These are phyloP conservation scores for Oxytorus armatus DNA, from an alignment of 2,888 invertebrate species.

Conservation along the genomic window DNA sequence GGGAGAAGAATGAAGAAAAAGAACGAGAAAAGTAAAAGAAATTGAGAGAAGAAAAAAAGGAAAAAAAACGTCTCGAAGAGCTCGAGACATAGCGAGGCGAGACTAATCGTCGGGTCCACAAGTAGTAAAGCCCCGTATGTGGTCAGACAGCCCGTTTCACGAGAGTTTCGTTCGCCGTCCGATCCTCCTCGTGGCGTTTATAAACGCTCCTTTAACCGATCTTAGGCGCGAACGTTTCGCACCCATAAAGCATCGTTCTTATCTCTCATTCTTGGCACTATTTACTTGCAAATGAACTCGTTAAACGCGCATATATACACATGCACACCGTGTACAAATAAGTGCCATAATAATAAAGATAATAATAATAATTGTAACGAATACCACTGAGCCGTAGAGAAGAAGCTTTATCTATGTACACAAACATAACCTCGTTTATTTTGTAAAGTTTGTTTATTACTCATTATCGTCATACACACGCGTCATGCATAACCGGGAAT, in stretches of 20 bases:
- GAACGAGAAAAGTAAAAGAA: slow-evolving; percentile 38
- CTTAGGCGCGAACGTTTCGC: slow-evolving; percentile 17
- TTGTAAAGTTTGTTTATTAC: slow-evolving; percentile 46
- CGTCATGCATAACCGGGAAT: slow-evolving; percentile 49
- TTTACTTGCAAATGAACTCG: slow-evolving; percentile 50
- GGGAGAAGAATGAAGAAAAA: slow-evolving; percentile 18
- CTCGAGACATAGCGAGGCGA: slow-evolving; percentile 14
- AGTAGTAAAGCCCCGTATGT: slow-evolving; percentile 58
- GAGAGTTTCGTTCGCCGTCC: neutral
- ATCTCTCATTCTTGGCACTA: slow-evolving; percentile 26
- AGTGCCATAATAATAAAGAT: slow-evolving; percentile 38
- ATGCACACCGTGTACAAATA: slow-evolving; percentile 29
- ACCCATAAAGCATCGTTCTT: slow-evolving; percentile 9
- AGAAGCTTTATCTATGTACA: slow-evolving; percentile 24
- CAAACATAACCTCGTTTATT: slow-evolving; percentile 59
- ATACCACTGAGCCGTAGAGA: slow-evolving; percentile 15
- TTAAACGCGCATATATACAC: slow-evolving; percentile 45
- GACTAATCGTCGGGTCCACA: slow-evolving; percentile 40
- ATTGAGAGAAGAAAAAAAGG: neutral
- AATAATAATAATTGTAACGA: slow-evolving; percentile 43
- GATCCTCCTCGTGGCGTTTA: neutral
- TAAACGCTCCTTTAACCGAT: neutral
- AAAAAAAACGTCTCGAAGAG: slow-evolving; percentile 11
- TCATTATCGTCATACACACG: slow-evolving; percentile 7
- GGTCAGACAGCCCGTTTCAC: slow-evolving; percentile 49